Evolutionary conservation across 2,888 invertebrate species (phyloP), one percentile per base, ranked within the genome.

Genomic region (Lordiphosa andalusiaca): DNA sequence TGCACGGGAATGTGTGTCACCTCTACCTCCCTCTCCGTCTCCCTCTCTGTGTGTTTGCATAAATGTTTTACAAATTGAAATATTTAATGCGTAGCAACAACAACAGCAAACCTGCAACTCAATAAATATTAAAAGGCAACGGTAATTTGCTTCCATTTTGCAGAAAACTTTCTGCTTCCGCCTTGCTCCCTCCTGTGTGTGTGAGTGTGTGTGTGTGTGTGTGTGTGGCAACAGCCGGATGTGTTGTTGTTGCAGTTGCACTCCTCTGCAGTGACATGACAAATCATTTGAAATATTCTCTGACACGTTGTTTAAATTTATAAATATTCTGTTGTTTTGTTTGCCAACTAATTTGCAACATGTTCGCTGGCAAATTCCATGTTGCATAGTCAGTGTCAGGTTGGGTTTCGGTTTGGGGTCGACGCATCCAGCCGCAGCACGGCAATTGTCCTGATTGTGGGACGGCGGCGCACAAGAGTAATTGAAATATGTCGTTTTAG

Each of bases 61-160:
- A 78, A 78, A 78, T 82, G 82, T 67, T 75, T 71, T 57, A 69
- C 71, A 73, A 78, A 78, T 73, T 78, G 71, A 78, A 78, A 78
- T 78, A 82, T 78, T 78, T 69, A 78, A 78, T 77, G 82, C 65
- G 61, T 66, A 73, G 69, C 69, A 62, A 75, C 65, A 39, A 71
- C 40, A 30, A 30, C 46, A 52, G 16, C 46, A 21, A 68, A 68
- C 50, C 65, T 71, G 75, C 82, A 73, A 73, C 82, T 73, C 76
- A 76, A 78, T 78, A 78, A 78, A 78, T 78, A 78, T 82, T 78
- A 80, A 80, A 78, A 73, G 69, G 69, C 64, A 82, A 51, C 47
- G 56, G 46, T 30, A 62, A 49, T 51, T 48, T 59, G 59, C 35
- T 69, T 42, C 39, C 58, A 61, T 50, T 58, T 54, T 46, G 52